These are phyloP conservation scores for Diarsia brunnea DNA, from an alignment of 2,888 invertebrate genomes.

Conservation along the genomic window DNA sequence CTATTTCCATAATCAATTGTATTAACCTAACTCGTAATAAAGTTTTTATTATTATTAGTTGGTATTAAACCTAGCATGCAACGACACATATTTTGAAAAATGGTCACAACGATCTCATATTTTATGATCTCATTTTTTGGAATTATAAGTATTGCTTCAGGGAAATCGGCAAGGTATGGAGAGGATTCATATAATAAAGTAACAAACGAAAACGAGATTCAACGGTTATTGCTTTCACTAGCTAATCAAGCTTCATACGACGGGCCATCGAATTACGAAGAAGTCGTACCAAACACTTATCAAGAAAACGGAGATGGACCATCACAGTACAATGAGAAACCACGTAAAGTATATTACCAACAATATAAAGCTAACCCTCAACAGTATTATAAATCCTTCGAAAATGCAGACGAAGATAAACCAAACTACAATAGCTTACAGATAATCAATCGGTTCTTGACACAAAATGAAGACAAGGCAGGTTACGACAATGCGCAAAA, in stretches of 20 bases:
- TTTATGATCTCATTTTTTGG: constrained; percentile 48
- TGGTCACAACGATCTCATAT: constrained; percentile 41
- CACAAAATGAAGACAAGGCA: constrained; percentile 18
- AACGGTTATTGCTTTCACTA: constrained; percentile 48
- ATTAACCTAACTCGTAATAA: constrained; percentile 33
- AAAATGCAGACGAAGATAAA: constrained; percentile 7
- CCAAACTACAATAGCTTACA: constrained; percentile 33
- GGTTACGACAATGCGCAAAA: constrained; percentile 12
- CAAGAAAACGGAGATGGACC: constrained; percentile 26
- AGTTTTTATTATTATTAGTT: constrained; percentile 44
- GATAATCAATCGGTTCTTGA: constrained; percentile 40
- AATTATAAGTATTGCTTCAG: constrained; percentile 44
- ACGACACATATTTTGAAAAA: constrained; percentile 32
- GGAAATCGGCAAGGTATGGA: constrained; percentile 3
- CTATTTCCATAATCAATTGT: constrained; percentile 55
- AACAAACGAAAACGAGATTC: constrained; percentile 39
- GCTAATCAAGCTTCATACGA: constrained; percentile 46
- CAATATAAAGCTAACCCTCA: constrained; percentile 5
- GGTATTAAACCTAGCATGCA: constrained; percentile 39
- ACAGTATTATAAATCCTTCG: constrained; percentile 8
- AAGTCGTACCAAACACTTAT: constrained; percentile 18
- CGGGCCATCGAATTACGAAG: constrained; percentile 18
- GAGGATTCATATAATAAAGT: constrained; percentile 29
- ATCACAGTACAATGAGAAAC: constrained; percentile 15
- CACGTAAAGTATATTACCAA: constrained; percentile 5